Conservation (phyloP, 2,797 vertebrate genomes). For the Clarias platycephalus region DNA sequence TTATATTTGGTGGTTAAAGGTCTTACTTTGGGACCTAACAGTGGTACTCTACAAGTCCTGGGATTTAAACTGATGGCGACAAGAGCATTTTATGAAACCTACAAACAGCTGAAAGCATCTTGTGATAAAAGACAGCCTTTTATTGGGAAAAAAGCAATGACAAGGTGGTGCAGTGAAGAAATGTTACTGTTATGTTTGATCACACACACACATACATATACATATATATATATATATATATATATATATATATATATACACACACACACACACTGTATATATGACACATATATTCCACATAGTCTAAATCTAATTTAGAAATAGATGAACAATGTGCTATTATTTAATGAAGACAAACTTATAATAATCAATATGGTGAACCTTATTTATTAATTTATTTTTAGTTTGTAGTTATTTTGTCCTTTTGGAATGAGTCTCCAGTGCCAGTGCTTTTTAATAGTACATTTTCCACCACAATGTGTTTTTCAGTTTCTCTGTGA, state of each 20-base stretch:
- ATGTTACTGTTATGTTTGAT: conserved; percentile 13
- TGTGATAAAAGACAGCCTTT: not conserved
- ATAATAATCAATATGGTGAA: not conserved
- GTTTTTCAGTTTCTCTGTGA: not conserved
- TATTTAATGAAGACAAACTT: not conserved
- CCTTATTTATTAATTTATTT: not conserved
- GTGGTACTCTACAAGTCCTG: not conserved
- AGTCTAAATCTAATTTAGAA: not conserved
- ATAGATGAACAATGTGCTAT: not conserved
- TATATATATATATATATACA: no score
- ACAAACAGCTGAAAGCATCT: not conserved
- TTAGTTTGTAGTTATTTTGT: not conserved
- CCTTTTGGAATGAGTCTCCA: not conserved
- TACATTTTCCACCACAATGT: not conserved
- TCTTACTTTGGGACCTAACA: not conserved
- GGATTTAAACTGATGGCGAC: not conserved
- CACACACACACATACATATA: no score
- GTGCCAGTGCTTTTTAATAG: not conserved
- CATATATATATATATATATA: no score
- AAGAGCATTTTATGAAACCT: not conserved
- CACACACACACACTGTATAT: no score
- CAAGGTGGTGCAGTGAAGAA: not conserved
- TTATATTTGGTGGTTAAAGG: not conserved
- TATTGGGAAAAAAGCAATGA: not conserved
- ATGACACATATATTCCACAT: not conserved